phyloP scores from a whole-genome alignment of 2,797 vertebrate species.

The Bucorvus abyssinicus region DNA sequence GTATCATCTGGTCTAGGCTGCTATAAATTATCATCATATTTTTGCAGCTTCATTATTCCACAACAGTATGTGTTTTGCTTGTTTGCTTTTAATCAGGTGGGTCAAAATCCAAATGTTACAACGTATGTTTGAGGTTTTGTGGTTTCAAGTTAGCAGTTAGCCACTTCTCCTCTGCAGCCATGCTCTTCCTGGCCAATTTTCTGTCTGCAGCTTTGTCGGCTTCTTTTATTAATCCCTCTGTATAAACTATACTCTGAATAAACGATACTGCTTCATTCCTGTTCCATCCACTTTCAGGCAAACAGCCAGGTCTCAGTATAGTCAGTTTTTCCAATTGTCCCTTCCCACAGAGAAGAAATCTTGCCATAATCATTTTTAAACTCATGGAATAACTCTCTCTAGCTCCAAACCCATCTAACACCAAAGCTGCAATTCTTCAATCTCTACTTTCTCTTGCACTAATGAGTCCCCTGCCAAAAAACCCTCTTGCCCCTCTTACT shows the following conservation, averaged over 20 bases:
- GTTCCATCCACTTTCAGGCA: conserved; percentile 1
- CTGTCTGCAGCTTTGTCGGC: neutral
- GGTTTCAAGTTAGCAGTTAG: neutral
- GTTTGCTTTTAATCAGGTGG: neutral
- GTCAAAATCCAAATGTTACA: neutral
- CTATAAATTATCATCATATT: neutral
- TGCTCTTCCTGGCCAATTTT: neutral
- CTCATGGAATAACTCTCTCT: neutral
- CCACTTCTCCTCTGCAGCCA: neutral
- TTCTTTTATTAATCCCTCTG: neutral
- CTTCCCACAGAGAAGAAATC: neutral
- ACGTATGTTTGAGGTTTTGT: neutral
- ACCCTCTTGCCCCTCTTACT: neutral
- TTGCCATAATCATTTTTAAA: neutral
- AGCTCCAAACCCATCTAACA: neutral
- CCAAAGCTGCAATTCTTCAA: neutral
- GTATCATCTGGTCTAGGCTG: neutral
- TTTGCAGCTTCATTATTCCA: neutral
- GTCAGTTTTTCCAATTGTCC: conserved; percentile 45
- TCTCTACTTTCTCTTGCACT: neutral
- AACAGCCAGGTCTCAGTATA: neutral
- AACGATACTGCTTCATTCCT: neutral
- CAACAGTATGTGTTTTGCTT: neutral
- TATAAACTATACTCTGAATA: neutral
- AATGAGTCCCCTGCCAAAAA: neutral